Percentiles rank a stretch among this genome's conserved stretches.
These are phyloP conservation scores for Lagenorhynchus albirostris DNA, from an alignment of 2,113 vertebrate species.

Conservation along the genomic window DNA sequence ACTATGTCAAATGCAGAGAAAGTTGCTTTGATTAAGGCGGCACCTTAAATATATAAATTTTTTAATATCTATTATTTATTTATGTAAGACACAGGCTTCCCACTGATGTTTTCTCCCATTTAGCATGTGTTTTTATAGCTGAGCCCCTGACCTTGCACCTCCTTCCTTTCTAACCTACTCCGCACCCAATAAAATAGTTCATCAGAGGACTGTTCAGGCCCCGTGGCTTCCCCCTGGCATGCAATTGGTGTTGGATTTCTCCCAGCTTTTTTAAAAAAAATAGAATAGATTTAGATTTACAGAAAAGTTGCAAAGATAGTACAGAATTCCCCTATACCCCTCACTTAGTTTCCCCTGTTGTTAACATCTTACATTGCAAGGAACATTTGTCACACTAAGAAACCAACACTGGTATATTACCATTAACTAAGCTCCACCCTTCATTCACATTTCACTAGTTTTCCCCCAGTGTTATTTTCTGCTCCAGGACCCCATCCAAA, in stretches of 20 bases:
- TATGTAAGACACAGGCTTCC: conserved; percentile 17
- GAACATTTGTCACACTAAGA: background rate
- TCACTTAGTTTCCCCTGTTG: background rate
- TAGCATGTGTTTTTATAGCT: conserved; percentile 19
- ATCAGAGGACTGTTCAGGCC: background rate
- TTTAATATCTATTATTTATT: conserved; percentile 33
- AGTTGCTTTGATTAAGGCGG: background rate
- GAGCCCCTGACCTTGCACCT: background rate
- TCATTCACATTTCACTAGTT: background rate
- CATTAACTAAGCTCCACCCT: background rate
- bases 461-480: background rate
- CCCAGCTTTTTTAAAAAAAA: background rate
- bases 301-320: background rate
- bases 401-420: background rate
- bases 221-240: conserved; percentile 9
- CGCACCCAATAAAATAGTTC: background rate
- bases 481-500: background rate
- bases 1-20: background rate
- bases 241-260: background rate
- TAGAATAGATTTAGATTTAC: background rate
- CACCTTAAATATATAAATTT: background rate
- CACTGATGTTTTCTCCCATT: background rate
- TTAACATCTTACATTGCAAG: background rate
- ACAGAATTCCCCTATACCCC: background rate
- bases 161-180: background rate